Evolutionary conservation across 2,113 vertebrate genomes (phyloP), one percentile per base, ranked within the genome.

Genomic region (Limanda limanda): DNA sequence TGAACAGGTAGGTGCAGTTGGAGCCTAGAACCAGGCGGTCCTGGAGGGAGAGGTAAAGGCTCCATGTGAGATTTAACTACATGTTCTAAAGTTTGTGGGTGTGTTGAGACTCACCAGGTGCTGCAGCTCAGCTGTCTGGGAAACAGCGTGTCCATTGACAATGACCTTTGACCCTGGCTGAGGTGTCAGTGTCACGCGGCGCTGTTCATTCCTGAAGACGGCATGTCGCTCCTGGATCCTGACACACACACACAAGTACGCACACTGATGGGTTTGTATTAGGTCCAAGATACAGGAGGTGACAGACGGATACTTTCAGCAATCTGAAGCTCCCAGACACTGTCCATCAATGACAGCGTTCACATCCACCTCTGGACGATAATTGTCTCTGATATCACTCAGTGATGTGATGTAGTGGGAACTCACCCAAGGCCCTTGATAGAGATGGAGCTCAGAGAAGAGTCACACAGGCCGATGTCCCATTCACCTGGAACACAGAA

Each of bases 11-110:
- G 68, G 95, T 93, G 1, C 92, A 95, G 92, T 93, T 97, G 66
- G 96, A 96, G 3, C 96, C 97, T 60, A 97, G 90, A 81, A 98
- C 94, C 23, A 97, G 63, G 4, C 96, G 94, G 71, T 97, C 96
- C 96, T 97, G 18, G 5, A 45, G 20, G 47, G 35, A 48, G 14
- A 24, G 11, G 24, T 40, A n/a, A 12, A 13, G 10, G 0, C 5
- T 10, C 3, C 31, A 7, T 11, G 59, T 63, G 60, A 21, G 14
- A 1, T 51, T 51, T 18, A 45, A 45, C 11, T 48, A 4, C 4
- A 14, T 2, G 11, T 74, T 20, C 47, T 11, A n/a, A 45, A 10
- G n/a, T 35, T 10, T 54, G 20, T 31, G 3, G 23, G 1, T 59
- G 60, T 69, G 61, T 35, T 57, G 68, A 74, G 7, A 67, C 86